These are phyloP conservation scores for Tarsius wallacei DNA, from an alignment of 2,797 vertebrate species.

Conservation along the genomic window DNA sequence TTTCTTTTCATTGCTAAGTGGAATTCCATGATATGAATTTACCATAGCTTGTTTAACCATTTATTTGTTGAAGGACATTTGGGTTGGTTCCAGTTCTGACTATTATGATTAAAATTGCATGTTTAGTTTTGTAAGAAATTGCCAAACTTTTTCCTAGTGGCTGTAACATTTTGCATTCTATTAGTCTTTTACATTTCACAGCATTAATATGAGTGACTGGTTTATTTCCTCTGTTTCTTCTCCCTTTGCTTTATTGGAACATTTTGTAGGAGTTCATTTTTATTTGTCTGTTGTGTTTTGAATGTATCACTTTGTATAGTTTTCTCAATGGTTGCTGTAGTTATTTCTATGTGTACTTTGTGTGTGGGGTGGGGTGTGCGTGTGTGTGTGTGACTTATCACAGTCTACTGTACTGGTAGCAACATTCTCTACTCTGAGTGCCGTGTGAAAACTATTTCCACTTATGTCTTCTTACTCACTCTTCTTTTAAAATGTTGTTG, in stretches of 20 bases:
- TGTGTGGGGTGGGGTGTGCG: no score
- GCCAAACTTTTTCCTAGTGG: not conserved
- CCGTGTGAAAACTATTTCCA: not conserved
- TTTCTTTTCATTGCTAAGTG: slow-evolving; percentile 4
- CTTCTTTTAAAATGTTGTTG: not conserved
- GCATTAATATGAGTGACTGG: not conserved
- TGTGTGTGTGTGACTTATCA: not conserved
- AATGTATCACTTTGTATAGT: not conserved
- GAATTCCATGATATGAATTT: no score
- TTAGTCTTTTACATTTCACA: not conserved
- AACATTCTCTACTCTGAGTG: not conserved
- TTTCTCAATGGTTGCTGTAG: not conserved
- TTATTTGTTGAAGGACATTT: no score
- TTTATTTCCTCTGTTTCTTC: slow-evolving; percentile 5
- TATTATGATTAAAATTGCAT: no score
- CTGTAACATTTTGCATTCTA: not conserved
- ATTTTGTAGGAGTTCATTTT: slow-evolving; percentile 29
- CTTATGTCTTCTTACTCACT: not conserved
- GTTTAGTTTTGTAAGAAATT: no score
- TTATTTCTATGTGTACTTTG: not conserved
- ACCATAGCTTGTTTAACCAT: no score
- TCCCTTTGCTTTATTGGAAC: not conserved
- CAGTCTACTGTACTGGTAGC: no score
- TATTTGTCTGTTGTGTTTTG: not conserved
- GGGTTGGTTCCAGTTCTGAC: no score